Base-by-base conservation (phyloP, 2,888 invertebrate species). In the Tortricodes alternella region DNA sequence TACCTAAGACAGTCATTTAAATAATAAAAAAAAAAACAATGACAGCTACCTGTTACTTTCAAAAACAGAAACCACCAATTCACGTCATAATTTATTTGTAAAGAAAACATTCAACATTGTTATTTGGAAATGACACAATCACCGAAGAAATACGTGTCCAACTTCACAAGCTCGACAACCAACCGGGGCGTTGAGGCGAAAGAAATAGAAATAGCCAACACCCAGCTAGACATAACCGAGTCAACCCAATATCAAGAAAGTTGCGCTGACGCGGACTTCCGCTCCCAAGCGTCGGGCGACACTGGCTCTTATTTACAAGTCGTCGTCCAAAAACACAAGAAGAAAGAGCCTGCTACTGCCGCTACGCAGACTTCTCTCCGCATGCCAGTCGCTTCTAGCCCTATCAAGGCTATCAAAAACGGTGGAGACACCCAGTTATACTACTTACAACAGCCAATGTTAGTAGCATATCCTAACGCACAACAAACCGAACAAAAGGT, bases 171-270 rank as follows among this genome's bases (percentile, higher is more conserved):
- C n/a, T 66, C 62, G 4, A 71, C 72, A 1, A 62, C 63, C 1
- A 76, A 77, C 19, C 62, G 71, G 46, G 79, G 79, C 23, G 77
- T 78, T 0, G 76, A 79, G 60, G 77, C 73, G 6, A 76, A 67
- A 50, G 74, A 76, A 59, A 55, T 62, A 0, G 75, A 75, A 35
- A 57, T 69, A 9, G 66, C 63, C 1, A 68, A 67, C n/a, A 46
- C 55, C 27, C 63, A 27, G 34, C 41, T 65, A 21, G 66, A 56
- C 9, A 21, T 19, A 0, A 35, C 16, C 24, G 49, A n/a, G 3
- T 46, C 46, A 0, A 46, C 53, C 0, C 53, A 48, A 2, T 46
- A 19, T 5, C 55, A 49, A 11, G 55, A 48, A 16, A 53, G 44
- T 6, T 29, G 29, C 0, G 24, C 13, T 0, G 55, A 55, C 8